Evolutionary conservation across 2,888 invertebrate species (phyloP).

Genomic region (Neria commutata): DNA sequence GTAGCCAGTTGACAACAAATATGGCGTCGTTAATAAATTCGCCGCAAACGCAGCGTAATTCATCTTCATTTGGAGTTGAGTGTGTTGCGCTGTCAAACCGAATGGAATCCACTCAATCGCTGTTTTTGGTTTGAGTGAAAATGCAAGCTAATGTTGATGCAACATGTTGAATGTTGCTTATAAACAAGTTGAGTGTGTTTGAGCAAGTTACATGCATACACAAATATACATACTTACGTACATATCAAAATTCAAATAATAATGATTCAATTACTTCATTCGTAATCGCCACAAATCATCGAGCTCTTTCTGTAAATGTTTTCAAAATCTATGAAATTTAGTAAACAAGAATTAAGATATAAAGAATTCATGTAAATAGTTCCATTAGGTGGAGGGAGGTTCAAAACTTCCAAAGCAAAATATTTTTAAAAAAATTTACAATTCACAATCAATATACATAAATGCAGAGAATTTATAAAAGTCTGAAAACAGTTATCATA

Average conservation of each 20-base stretch:
- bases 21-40: conserved; percentile 49
- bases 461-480: not conserved
- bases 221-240: no score
- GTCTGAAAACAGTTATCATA: not conserved
- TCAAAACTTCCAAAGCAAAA: not conserved
- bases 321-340: not conserved
- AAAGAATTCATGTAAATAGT: no score
- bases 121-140: conserved; percentile 19
- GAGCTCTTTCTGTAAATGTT: not conserved
- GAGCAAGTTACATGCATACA: no score
- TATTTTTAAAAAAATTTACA: not conserved
- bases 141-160: conserved; percentile 6
- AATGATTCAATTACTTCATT: no score
- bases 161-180: conserved; percentile 19
- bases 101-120: not conserved
- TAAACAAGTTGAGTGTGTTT: no score
- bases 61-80: no score
- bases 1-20: conserved; percentile 39
- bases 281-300: not conserved
- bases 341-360: no score
- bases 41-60: conserved; percentile 32
- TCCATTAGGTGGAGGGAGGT: no score
- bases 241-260: no score
- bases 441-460: not conserved
- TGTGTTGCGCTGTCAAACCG: not conserved